Evolutionary conservation across 1,140 invertebrate species (phyloP).

Genomic region (Eupristina koningsbergeri): DNA sequence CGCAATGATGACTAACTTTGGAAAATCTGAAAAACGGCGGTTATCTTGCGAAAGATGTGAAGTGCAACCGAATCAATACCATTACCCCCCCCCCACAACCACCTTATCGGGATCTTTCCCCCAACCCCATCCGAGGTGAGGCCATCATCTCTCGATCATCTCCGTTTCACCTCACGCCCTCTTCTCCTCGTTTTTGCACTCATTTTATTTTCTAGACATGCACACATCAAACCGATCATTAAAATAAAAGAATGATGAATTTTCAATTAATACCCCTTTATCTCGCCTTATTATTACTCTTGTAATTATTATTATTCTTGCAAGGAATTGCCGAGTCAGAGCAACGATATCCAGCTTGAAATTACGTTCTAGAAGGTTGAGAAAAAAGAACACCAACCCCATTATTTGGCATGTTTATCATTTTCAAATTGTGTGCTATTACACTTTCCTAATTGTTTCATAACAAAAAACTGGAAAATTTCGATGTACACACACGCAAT

Average conservation of each 20-base stretch:
- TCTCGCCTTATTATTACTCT: neutral
- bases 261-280: slow-evolving; percentile 15
- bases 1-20: slow-evolving; percentile 44
- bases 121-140: too few species aligned
- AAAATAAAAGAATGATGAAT: neutral
- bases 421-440: slow-evolving; percentile 43
- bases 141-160: too few species aligned
- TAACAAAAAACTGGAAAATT: slow-evolving; percentile 28
- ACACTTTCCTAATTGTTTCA: slow-evolving; percentile 32
- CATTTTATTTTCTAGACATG: neutral
- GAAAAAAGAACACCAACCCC: neutral
- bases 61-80: slow-evolving; percentile 2
- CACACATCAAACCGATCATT: neutral
- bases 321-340: neutral
- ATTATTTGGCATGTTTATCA: slow-evolving; percentile 14
- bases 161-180: too few species aligned
- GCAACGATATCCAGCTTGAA: neutral
- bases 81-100: neutral
- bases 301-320: neutral
- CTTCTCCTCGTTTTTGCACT: neutral
- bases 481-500: neutral
- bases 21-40: slow-evolving; percentile 48
- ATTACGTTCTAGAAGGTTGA: neutral
- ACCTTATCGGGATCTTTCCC: too few species aligned
- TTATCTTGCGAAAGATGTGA: neutral